These are phyloP conservation scores for Acipenser oxyrinchus DNA, from an alignment of 2,797 vertebrate species.

Conservation along the genomic window DNA sequence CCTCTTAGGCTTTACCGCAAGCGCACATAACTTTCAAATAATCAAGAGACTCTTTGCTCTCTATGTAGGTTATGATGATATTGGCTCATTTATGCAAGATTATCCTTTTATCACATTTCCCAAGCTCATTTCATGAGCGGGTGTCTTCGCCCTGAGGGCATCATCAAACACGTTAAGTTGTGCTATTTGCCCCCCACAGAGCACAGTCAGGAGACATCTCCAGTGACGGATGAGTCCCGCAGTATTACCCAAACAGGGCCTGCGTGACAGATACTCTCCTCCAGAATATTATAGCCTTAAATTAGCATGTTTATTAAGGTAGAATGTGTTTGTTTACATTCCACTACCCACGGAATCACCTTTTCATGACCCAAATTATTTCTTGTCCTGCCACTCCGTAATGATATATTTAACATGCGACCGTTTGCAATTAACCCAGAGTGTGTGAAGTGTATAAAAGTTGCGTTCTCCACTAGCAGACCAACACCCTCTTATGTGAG, in stretches of 20 bases:
- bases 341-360: slow-evolving; percentile 70
- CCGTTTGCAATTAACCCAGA: background rate
- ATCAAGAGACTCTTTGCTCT: slow-evolving; percentile 26
- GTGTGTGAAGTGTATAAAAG: background rate
- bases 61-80: slow-evolving; percentile 61
- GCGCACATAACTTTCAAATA: no score
- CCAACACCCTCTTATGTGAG: background rate
- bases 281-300: slow-evolving; percentile 73
- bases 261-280: slow-evolving; percentile 69
- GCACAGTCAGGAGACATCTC: slow-evolving; percentile 60
- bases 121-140: slow-evolving; percentile 43
- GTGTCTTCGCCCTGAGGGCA: slow-evolving; percentile 61
- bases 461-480: background rate
- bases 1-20: no score
- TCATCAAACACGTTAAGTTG: slow-evolving; percentile 72
- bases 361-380: slow-evolving; percentile 64
- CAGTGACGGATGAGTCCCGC: slow-evolving; percentile 68
- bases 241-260: slow-evolving; percentile 71
- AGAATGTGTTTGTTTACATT: slow-evolving; percentile 77
- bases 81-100: slow-evolving; percentile 22
- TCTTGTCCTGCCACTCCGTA: slow-evolving; percentile 7
- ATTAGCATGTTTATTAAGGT: slow-evolving; percentile 82
- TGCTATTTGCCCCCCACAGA: slow-evolving; percentile 68
- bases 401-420: slow-evolving; percentile 4
- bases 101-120: slow-evolving; percentile 15